These are phyloP conservation scores for Clostera curtula DNA, from an alignment of 2,888 invertebrate species.

Conservation along the genomic window DNA sequence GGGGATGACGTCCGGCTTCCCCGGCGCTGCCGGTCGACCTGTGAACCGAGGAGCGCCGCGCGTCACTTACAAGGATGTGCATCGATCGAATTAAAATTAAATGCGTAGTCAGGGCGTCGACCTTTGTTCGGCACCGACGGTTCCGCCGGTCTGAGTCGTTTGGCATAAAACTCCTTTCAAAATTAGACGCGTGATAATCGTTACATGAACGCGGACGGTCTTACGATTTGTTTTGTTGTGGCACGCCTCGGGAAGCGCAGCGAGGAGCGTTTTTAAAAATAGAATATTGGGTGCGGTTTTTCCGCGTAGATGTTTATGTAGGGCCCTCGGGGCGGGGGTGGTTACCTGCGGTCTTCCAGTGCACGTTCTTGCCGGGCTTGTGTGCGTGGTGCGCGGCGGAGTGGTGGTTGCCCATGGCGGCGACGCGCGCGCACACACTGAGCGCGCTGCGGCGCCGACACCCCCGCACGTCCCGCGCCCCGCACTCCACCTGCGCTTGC, in stretches of 20 bases:
- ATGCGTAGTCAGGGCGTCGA: slow-evolving; percentile 26
- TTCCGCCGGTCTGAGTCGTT: slow-evolving; percentile 34
- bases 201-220: slow-evolving; percentile 62
- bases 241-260: slow-evolving; percentile 62
- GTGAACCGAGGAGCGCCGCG: slow-evolving; percentile 20
- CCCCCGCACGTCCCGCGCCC: too few species aligned
- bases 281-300: slow-evolving; percentile 45
- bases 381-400: slow-evolving; percentile 60
- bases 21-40: slow-evolving; percentile 88
- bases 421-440: slow-evolving; percentile 69
- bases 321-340: slow-evolving; percentile 8
- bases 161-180: slow-evolving; percentile 61
- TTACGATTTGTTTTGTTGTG: slow-evolving; percentile 73
- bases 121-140: slow-evolving; percentile 24
- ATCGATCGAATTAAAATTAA: slow-evolving; percentile 16
- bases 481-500: slow-evolving; percentile 34
- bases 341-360: slow-evolving; percentile 91
- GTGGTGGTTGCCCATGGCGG: slow-evolving; percentile 73
- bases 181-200: slow-evolving; percentile 65
- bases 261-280: slow-evolving; percentile 65
- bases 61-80: slow-evolving; percentile 15
- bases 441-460: slow-evolving; percentile 39
- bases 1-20: slow-evolving; percentile 87
- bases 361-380: slow-evolving; percentile 84
- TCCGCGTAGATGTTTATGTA: slow-evolving; percentile 12